phyloP scores from a whole-genome alignment of 2,797 vertebrate genomes.

The Graptemys geographica region DNA sequence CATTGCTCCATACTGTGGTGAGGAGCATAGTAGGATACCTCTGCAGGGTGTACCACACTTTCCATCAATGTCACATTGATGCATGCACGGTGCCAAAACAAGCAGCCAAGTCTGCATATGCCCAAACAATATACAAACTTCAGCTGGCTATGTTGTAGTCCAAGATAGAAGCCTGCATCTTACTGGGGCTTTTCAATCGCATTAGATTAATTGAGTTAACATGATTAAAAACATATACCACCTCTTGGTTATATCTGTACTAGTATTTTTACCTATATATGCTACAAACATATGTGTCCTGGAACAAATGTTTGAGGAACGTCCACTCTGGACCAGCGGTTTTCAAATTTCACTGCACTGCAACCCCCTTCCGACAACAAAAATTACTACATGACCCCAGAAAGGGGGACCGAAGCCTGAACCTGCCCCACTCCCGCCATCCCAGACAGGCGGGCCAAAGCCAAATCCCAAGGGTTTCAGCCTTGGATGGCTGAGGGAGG shows the following conservation, averaged over 20 bases:
- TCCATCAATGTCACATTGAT: neutral
- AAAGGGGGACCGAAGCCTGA: no score
- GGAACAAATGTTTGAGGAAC: neutral
- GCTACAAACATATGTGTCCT: neutral
- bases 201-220: neutral
- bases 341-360: no score
- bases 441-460: no score
- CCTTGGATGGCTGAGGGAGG: no score
- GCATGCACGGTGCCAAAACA: neutral
- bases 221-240: neutral
- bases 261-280: neutral
- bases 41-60: neutral
- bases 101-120: no score
- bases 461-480: no score
- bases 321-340: no score
- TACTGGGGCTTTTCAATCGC: neutral
- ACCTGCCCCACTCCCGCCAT: no score
- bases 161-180: neutral
- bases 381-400: no score
- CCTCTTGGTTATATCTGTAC: neutral
- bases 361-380: no score
- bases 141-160: neutral
- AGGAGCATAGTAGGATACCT: neutral
- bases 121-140: neutral
- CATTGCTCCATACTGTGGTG: neutral